These are phyloP conservation scores for Carcinoscorpius rotundicauda DNA, from an alignment of 1,140 invertebrate species.

Conservation along the genomic window DNA sequence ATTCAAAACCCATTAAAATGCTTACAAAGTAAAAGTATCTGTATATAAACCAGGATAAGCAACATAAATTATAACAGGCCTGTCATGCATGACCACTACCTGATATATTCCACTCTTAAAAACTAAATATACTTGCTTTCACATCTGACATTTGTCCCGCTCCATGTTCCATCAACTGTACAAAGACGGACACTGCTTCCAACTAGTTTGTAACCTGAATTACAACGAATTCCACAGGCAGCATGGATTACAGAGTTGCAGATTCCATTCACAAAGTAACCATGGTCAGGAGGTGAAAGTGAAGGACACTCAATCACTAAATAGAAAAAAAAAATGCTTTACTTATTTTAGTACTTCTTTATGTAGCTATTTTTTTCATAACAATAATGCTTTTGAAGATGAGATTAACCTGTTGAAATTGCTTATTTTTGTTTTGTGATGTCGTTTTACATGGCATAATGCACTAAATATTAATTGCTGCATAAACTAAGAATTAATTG, in stretches of 20 bases:
- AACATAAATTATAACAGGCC: too few species aligned
- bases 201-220: slow-evolving; percentile 47
- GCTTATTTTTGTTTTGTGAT: too few species aligned
- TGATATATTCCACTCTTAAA: too few species aligned
- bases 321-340: slow-evolving; percentile 13
- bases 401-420: too few species aligned
- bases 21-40: too few species aligned
- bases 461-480: too few species aligned
- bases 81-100: too few species aligned
- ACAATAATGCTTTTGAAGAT: too few species aligned
- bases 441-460: too few species aligned
- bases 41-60: too few species aligned
- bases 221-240: slow-evolving; percentile 53
- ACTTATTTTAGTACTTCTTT: background rate
- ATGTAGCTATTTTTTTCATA: background rate
- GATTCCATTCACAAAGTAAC: slow-evolving; percentile 50
- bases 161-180: slow-evolving; percentile 50
- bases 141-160: slow-evolving; percentile 46
- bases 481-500: too few species aligned
- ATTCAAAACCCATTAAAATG: too few species aligned
- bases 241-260: slow-evolving; percentile 54
- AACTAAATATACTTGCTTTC: slow-evolving; percentile 38
- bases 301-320: slow-evolving; percentile 47
- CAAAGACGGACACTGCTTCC: slow-evolving; percentile 54
- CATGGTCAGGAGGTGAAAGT: slow-evolving; percentile 45